Base-by-base conservation (phyloP, 53 echinoderm and acorn worm genomes). In the Stichopus horrens region DNA sequence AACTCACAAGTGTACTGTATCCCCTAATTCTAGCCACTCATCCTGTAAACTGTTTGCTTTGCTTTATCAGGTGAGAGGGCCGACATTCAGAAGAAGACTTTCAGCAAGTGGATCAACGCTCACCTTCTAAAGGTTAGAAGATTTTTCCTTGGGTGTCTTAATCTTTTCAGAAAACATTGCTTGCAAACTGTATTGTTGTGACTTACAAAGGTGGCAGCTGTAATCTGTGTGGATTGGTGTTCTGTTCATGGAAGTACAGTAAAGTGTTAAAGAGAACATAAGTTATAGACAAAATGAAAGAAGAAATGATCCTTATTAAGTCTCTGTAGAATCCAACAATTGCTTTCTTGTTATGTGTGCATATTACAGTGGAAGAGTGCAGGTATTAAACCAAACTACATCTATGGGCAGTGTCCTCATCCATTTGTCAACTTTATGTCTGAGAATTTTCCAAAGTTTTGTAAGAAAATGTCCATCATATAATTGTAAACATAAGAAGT, bases 71-170 rank as follows among this genome's bases (percentile, higher is more conserved):
- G 96, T 91, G 95, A 98, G 57, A 76, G 98, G 74, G 98, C 93
- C 59, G 94, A 95, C 83, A 98, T 98, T 21, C 98, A 98, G 73
- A 95, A 95, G 98, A 98, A 93, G 87, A 98, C 98, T 10, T 98
- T 98, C 88, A 94, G 93, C 83, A 98, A 98, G 94, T 98, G 98
- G 98, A 90, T 98, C 21, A 98, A 98, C 89, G 91, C 98, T 57
- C 98, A 98, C 66, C 88, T 98, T 54, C 86, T 87, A 23, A 94
- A 91, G 98, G 98, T 98, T 74, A 93, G 95, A n/a, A 57, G 55
- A 57, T 51, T 81, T 16, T 58, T 22, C 2, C 16, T 55, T 22
- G 37, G 37, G 37, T 56, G 52, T 52, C 18, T 21, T 52, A 80
- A 83, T 80, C 52, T 55, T 58, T 51, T 53, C 16, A 53, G n/a